Evolutionary conservation across 2,113 vertebrate species (phyloP).

Genomic region (Clinocottus analis): DNA sequence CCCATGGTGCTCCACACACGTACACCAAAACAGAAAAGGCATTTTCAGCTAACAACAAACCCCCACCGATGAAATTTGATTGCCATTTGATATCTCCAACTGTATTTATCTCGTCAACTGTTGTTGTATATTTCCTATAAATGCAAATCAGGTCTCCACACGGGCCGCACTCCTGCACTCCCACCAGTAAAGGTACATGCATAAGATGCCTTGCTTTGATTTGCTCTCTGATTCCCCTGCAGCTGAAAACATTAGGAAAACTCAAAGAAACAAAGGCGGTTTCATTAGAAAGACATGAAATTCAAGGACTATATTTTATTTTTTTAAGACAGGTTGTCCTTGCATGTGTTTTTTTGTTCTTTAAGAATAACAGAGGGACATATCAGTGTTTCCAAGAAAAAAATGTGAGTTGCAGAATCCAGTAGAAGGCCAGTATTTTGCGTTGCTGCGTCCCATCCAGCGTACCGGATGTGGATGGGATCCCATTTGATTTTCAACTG

Average conservation of each 20-base stretch:
- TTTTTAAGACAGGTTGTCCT: background rate
- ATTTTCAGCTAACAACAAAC: too few species aligned
- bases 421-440: background rate
- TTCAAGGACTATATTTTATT: background rate
- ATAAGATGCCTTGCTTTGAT: background rate
- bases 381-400: background rate
- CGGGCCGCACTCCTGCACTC: background rate
- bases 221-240: conserved; percentile 4
- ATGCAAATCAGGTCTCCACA: background rate
- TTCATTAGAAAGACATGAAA: background rate
- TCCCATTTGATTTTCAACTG: background rate
- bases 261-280: background rate
- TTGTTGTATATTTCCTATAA: background rate
- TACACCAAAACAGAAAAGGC: background rate
- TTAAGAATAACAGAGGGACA: background rate
- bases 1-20: background rate
- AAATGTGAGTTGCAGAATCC: background rate
- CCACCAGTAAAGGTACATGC: background rate
- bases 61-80: background rate
- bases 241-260: background rate
- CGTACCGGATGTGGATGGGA: background rate
- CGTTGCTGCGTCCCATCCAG: background rate
- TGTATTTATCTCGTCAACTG: background rate
- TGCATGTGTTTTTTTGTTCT: background rate
- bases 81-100: background rate